Percentiles rank a stretch among this genome's conserved stretches.
These are phyloP conservation scores for Apamea crenata DNA, from an alignment of 2,888 invertebrate species.

Conservation along the genomic window DNA sequence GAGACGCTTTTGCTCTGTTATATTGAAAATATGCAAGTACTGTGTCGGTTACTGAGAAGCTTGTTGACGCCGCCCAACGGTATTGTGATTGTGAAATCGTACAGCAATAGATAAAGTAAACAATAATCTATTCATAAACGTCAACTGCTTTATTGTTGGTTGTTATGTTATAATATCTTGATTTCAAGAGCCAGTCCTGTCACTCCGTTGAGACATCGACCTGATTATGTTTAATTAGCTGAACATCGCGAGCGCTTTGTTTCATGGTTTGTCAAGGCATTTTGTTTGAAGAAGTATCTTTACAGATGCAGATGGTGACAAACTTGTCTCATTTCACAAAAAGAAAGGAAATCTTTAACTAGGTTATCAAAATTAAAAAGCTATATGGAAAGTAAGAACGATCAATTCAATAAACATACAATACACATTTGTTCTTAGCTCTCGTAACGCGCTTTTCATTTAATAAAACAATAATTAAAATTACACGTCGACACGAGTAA, in stretches of 20 bases:
- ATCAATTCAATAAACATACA: not conserved
- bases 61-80: slow-evolving; percentile 5
- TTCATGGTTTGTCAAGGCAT: slow-evolving; percentile 21
- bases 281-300: slow-evolving; percentile 9
- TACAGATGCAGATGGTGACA: not conserved
- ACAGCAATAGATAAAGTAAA: slow-evolving; percentile 58
- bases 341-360: not conserved
- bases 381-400: not conserved
- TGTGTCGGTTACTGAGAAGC: slow-evolving; percentile 13
- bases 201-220: slow-evolving; percentile 63
- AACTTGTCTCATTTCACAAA: not conserved
- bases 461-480: slow-evolving; percentile 62
- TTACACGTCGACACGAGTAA: slow-evolving; percentile 56
- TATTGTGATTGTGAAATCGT: slow-evolving; percentile 65
- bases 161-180: slow-evolving; percentile 69
- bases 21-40: slow-evolving; percentile 45
- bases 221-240: slow-evolving; percentile 71
- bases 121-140: slow-evolving; percentile 64
- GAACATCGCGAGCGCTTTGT: slow-evolving; percentile 29
- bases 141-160: slow-evolving; percentile 62
- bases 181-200: slow-evolving; percentile 67
- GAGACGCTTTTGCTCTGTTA: slow-evolving; percentile 42
- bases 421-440: not conserved
- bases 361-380: not conserved
- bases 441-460: slow-evolving; percentile 19